phyloP scores from a whole-genome alignment of 2,113 vertebrate species.

The Struthio camelus region DNA sequence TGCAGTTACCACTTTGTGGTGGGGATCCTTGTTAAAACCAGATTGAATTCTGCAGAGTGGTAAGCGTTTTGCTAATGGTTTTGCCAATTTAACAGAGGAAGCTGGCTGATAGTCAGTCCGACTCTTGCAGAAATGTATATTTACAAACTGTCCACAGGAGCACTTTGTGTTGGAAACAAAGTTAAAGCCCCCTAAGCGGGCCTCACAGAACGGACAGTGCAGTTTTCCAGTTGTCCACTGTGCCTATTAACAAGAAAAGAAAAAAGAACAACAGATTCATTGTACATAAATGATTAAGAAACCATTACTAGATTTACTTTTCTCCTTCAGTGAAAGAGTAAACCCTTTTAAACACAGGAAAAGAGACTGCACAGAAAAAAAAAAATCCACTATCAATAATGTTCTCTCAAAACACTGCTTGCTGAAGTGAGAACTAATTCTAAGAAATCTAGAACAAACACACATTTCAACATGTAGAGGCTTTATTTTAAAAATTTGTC shows the following conservation, averaged over 20 bases:
- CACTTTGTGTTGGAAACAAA: constrained; percentile 85
- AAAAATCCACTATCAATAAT: not conserved
- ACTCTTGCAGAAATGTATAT: constrained; percentile 83
- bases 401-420: not conserved
- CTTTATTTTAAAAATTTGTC: constrained; percentile 17
- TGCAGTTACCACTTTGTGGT: constrained; percentile 23
- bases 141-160: constrained; percentile 78
- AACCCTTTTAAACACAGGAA: constrained; percentile 1
- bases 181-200: constrained; percentile 82
- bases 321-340: not conserved
- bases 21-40: constrained; percentile 44
- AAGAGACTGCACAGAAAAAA: not conserved
- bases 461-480: not conserved
- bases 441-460: constrained; percentile 37
- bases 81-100: constrained; percentile 59
- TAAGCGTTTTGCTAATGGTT: constrained; percentile 62
- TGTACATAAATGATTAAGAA: constrained; percentile 61
- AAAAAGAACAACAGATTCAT: constrained; percentile 64
- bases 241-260: constrained; percentile 80
- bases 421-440: not conserved
- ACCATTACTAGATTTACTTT: constrained; percentile 4
- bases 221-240: constrained; percentile 83
- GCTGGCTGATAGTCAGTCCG: constrained; percentile 76
- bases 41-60: constrained; percentile 41
- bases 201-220: constrained; percentile 84